Conservation (phyloP, 2,797 vertebrate species). For the Acanthiza pusilla region DNA sequence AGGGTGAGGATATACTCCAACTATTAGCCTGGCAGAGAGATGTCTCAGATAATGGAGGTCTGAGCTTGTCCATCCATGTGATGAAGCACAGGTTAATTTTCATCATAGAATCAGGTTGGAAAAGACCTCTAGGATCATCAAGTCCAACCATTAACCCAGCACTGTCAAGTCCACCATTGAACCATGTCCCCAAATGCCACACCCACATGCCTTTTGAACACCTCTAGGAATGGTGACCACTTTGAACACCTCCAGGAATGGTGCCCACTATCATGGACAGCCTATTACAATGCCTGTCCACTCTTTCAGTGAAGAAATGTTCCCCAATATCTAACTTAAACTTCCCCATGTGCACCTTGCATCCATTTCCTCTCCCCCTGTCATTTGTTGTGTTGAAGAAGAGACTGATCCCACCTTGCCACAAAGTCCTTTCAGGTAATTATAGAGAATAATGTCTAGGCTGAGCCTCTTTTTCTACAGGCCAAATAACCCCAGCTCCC, state of each 20-base stretch:
- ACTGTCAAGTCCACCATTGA: neutral
- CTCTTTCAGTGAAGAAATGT: neutral
- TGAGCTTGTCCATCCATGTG: neutral
- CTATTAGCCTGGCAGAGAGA: neutral
- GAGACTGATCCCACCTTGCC: neutral
- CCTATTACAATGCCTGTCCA: neutral
- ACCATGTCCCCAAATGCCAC: neutral
- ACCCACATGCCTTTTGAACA: neutral
- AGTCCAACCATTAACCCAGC: neutral
- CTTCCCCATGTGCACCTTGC: neutral
- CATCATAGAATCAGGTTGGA: neutral
- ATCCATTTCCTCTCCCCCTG: neutral
- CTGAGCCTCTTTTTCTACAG: neutral
- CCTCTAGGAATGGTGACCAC: neutral
- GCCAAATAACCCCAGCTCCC: neutral
- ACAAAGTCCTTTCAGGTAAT: neutral
- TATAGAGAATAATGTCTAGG: neutral
- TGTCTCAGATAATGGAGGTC: neutral
- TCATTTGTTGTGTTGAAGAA: neutral
- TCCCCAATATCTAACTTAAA: neutral
- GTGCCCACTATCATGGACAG: neutral
- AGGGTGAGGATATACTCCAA: accelerated
- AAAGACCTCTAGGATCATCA: neutral
- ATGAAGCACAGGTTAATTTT: neutral
- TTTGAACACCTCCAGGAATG: neutral